phyloP scores from a whole-genome alignment of 2,888 invertebrate genomes.

The Tenthredo livida region DNA sequence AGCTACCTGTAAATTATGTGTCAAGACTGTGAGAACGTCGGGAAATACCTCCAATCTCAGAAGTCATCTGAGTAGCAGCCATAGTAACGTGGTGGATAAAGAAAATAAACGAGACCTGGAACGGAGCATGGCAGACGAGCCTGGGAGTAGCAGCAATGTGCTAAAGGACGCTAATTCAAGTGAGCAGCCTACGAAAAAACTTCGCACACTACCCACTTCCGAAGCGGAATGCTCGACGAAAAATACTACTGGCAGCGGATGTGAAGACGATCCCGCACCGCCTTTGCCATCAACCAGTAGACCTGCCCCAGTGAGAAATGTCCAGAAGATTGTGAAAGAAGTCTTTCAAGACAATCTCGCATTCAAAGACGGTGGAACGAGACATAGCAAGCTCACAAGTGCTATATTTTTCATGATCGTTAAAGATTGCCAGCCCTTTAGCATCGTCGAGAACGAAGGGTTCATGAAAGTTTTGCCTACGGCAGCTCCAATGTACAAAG shows the following conservation, averaged over 20 bases:
- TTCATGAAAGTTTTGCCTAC: conserved; percentile 47
- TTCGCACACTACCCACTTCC: neutral
- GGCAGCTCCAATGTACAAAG: conserved; percentile 52
- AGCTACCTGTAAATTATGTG: neutral
- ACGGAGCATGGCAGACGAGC: neutral
- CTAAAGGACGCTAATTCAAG: neutral
- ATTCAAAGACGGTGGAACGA: neutral
- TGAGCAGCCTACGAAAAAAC: neutral
- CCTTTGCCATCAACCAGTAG: neutral
- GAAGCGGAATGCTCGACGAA: neutral
- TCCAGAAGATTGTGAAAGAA: neutral
- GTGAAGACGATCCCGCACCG: neutral
- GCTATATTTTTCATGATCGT: conserved; percentile 42
- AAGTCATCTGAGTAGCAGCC: neutral
- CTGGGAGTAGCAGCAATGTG: neutral
- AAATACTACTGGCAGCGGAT: neutral
- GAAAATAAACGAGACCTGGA: neutral
- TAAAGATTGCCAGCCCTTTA: conserved; percentile 52
- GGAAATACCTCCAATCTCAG: neutral
- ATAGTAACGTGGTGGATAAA: neutral
- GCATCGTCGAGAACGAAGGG: conserved; percentile 53
- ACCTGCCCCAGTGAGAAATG: neutral
- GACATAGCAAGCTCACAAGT: neutral
- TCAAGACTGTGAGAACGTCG: neutral
- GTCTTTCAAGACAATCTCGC: neutral